Percentiles rank a stretch among this genome's conserved stretches.
Conservation (phyloP, 2,113 vertebrate genomes). For the Propithecus coquereli region DNA sequence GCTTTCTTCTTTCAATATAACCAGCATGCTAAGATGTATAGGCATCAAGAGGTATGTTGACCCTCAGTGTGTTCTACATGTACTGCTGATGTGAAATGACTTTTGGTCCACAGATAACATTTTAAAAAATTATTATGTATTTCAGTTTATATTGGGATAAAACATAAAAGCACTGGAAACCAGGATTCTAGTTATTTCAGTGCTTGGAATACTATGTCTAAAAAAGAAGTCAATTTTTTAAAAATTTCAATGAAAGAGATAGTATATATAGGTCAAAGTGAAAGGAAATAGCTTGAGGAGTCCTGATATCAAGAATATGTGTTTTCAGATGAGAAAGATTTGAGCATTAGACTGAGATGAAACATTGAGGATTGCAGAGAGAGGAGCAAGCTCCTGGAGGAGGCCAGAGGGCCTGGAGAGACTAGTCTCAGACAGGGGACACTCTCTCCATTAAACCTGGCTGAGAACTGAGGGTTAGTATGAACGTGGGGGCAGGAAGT, state of each 20-base stretch:
- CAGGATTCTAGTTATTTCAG: neutral
- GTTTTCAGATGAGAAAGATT: neutral
- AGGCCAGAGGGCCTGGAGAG: neutral
- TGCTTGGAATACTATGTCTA: neutral
- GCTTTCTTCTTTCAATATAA: neutral
- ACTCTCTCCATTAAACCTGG: neutral
- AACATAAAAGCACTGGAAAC: neutral
- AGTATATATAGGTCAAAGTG: neutral
- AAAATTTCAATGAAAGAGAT: neutral
- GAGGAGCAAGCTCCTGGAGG: neutral
- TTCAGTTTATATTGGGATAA: slow-evolving; percentile 23
- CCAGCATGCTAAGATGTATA: neutral
- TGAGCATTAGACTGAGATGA: neutral
- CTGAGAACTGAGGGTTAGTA: neutral
- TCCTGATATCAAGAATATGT: neutral
- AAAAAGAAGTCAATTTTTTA: neutral
- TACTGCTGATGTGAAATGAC: neutral
- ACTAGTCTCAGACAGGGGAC: neutral
- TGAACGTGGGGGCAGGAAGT: neutral
- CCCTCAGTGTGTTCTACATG: neutral
- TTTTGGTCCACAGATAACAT: neutral
- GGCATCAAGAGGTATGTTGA: neutral
- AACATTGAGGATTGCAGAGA: neutral
- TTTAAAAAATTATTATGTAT: neutral
- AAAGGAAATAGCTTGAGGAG: neutral